Evolutionary conservation across 2,888 invertebrate genomes (phyloP).

Genomic region (Hyppa rectilinea): DNA sequence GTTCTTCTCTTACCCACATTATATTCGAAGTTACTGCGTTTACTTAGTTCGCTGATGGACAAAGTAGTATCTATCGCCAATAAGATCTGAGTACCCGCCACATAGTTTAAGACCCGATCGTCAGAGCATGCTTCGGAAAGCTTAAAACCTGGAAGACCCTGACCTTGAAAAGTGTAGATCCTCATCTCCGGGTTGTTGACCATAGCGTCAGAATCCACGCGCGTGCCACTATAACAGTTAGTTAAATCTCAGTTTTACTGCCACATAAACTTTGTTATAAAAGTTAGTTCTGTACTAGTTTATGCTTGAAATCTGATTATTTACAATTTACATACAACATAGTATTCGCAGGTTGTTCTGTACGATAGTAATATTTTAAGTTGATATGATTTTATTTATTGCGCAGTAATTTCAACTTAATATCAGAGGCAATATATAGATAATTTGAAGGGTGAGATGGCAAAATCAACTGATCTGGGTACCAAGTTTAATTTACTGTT

Average conservation of each 20-base stretch:
- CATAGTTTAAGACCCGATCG: neutral
- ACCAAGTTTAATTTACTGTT: slow-evolving; percentile 29
- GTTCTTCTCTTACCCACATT: neutral
- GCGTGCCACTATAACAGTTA: neutral
- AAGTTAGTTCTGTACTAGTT: slow-evolving; percentile 18
- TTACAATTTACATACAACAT: slow-evolving; percentile 42
- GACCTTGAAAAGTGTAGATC: neutral
- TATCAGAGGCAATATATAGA: neutral
- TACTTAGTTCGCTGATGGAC: neutral
- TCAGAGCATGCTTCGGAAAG: neutral
- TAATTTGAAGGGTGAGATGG: slow-evolving; percentile 25
- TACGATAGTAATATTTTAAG: slow-evolving; percentile 10
- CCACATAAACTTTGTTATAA: slow-evolving; percentile 38
- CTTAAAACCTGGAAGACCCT: neutral
- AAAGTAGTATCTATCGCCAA: neutral
- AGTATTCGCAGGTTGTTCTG: slow-evolving; percentile 6
- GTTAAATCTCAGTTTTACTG: slow-evolving; percentile 32
- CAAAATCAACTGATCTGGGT: slow-evolving; percentile 14
- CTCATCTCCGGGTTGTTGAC: slow-evolving; percentile 12
- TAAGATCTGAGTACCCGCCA: neutral
- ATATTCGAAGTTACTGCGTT: neutral
- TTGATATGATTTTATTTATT: slow-evolving; percentile 19
- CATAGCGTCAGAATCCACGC: neutral
- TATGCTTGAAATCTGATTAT: slow-evolving; percentile 31
- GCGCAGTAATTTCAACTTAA: neutral